Evolutionary conservation across 2,797 vertebrate species (phyloP), one percentile per base, ranked within the genome.

Genomic region (Nasua narica): DNA sequence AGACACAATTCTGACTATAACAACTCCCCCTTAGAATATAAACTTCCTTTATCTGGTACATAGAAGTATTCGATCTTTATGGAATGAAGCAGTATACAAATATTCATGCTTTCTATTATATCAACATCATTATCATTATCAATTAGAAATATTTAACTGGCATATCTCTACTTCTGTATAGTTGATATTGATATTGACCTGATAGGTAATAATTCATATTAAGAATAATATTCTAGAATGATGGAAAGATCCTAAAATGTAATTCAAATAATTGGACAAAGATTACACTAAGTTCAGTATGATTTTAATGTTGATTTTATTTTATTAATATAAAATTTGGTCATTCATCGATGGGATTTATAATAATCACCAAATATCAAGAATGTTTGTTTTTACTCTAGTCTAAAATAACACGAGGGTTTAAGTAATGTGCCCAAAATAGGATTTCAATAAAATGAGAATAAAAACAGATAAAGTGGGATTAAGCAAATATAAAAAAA

Each of bases 391-490:
- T 96, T 94, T 94, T 65, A 50, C 23, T 94, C 27, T 70, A 81
- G 7, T 72, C n/a, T 84, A 84, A 95, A 93, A 95, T 40, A 94
- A 90, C 25, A 56, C n/a, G 21, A 84, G 25, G 21, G 7, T 72
- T 96, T 93, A 86, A 91, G 37, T 54, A 88, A 77, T 32, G 18
- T 58, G 21, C 56, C 83, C 18, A 32, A 96, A 94, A 29, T 21
- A 70, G 50, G 23, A 87, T 69, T 91, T 93, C 79, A 94, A 74
- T 79, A 93, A 95, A 94, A 76, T 62, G n/a, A 94, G 72, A 88
- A 92, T 94, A 48, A 92, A 96, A 97, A 85, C 43, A 85, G 87
- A 70, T 74, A 69, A 87, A 93, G 23, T 32, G 52, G 69, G 43
- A 76, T 88, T 93, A 74, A 82, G 81, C 13, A n/a, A 83, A 35